phyloP scores from a whole-genome alignment of 2,113 vertebrate species.

The Oryzias woworae region DNA sequence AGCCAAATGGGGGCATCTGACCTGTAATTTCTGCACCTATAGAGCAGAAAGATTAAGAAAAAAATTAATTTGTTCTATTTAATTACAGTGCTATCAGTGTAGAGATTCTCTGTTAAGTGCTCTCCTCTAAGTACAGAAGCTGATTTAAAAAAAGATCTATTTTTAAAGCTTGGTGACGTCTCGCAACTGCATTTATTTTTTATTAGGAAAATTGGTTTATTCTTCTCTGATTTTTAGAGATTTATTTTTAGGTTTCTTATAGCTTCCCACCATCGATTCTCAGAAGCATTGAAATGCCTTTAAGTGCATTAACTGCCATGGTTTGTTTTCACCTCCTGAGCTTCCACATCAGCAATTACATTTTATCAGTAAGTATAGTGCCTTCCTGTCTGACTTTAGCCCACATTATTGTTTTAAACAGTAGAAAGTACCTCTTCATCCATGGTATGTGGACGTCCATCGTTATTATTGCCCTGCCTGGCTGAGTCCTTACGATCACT shows the following conservation, averaged over 20 bases:
- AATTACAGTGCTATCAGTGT: conserved; percentile 16
- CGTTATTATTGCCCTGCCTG: background rate
- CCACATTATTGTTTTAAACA: conserved; percentile 14
- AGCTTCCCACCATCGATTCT: background rate
- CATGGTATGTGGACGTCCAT: background rate
- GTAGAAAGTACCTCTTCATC: background rate
- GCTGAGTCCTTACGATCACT: background rate
- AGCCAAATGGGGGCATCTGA: conserved; percentile 4
- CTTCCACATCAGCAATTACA: no score
- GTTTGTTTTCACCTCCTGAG: no score
- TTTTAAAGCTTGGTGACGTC: background rate
- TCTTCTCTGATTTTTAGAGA: background rate
- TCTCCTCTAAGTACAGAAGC: background rate
- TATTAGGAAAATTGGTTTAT: background rate
- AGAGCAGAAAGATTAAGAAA: conserved; percentile 13
- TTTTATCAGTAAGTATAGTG: background rate
- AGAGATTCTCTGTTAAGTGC: conserved; percentile 4
- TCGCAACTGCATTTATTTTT: background rate
- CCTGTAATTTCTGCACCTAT: conserved; percentile 19
- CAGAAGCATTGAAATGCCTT: no score
- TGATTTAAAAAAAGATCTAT: conserved; percentile 11
- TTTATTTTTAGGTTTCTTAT: background rate
- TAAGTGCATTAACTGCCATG: no score
- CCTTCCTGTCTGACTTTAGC: conserved; percentile 5
- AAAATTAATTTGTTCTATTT: conserved; percentile 20